Percentiles rank a stretch among this genome's conserved stretches.
These are phyloP conservation scores for Microcebus tavaratra DNA, from an alignment of 2,113 vertebrate genomes.

Conservation along the genomic window DNA sequence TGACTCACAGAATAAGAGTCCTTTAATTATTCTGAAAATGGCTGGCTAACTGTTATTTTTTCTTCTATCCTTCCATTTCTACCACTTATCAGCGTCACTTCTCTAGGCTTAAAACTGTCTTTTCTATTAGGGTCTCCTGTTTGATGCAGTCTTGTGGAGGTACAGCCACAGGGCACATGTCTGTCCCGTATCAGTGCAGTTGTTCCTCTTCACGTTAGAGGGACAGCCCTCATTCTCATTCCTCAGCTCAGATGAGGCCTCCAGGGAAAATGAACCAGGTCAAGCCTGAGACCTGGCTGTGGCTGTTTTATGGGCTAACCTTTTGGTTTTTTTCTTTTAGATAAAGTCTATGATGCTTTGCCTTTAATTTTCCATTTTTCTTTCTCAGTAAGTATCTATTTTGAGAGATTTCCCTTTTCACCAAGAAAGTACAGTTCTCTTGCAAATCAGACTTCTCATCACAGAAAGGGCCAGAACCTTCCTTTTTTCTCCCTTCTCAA, in stretches of 20 bases:
- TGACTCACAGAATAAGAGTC: conserved; percentile 37
- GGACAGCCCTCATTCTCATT: background rate
- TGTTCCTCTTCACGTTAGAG: background rate
- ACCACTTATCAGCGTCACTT: background rate
- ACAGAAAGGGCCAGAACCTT: background rate
- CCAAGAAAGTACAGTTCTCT: background rate
- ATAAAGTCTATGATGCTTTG: background rate
- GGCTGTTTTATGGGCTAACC: background rate
- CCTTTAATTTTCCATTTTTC: conserved; percentile 10
- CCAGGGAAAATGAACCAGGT: background rate
- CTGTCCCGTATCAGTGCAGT: background rate
- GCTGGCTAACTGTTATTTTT: background rate
- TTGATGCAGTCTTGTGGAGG: background rate
- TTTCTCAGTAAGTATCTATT: background rate
- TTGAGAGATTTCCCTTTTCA: background rate
- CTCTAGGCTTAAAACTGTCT: background rate
- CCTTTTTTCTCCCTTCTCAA: background rate
- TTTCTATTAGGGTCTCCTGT: background rate
- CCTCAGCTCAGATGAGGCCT: background rate
- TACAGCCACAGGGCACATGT: accelerated
- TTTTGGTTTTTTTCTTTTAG: background rate
- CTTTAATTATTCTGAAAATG: conserved; percentile 40
- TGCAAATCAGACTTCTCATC: background rate
- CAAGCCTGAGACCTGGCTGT: background rate
- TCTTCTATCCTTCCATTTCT: background rate